These are phyloP conservation scores for Rhinogobio ventralis DNA, from an alignment of 2,797 vertebrate genomes.

Conservation along the genomic window DNA sequence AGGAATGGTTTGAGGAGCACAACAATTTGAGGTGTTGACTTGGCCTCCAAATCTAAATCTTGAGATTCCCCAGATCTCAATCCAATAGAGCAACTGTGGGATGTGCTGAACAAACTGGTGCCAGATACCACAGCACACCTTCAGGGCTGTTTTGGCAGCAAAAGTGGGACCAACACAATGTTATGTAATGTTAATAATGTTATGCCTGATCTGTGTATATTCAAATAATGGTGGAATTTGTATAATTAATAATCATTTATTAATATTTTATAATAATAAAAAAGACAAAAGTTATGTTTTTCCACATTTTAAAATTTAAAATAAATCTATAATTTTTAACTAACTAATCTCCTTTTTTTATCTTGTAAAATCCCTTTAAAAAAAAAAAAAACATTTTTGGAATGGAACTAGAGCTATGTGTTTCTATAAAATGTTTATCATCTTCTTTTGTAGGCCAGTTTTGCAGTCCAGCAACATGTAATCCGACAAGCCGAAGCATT, in stretches of 20 bases:
- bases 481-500: constrained; percentile 92
- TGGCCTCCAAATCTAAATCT: too few relatives aligned
- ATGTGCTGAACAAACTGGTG: too few relatives aligned
- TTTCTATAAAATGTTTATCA: neutral
- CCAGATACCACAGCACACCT: too few relatives aligned
- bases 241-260: neutral
- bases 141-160: too few relatives aligned
- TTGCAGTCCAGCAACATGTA: constrained; percentile 97
- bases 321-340: neutral
- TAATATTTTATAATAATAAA: neutral
- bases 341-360: neutral
- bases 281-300: neutral
- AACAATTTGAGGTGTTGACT: too few relatives aligned
- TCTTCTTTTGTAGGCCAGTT: constrained; percentile 86
- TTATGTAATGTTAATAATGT: too few relatives aligned
- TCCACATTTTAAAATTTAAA: neutral
- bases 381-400: neutral
- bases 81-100: too few relatives aligned
- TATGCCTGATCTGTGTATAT: too few relatives aligned
- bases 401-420: neutral
- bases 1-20: too few relatives aligned
- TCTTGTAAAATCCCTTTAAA: neutral
- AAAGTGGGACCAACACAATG: too few relatives aligned
- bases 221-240: neutral
- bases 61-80: too few relatives aligned